Evolutionary conservation across 30 jellyfish, hydroid and myxozoan genomes (phyloP), one percentile per base, ranked within the genome.

Genomic region (Aurelia sp.): DNA sequence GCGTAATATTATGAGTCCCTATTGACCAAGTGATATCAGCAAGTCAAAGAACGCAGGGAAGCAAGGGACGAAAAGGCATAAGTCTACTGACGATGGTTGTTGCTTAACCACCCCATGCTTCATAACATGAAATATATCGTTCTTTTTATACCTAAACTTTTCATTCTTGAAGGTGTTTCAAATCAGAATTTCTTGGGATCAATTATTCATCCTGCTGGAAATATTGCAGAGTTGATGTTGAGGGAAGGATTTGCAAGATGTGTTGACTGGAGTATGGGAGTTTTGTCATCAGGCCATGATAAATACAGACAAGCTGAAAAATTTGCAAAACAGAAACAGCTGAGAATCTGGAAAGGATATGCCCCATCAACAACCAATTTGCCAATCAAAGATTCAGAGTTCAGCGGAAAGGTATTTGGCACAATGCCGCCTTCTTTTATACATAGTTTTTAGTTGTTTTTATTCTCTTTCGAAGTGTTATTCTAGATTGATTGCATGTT

Each of bases 211-310:
- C 98, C 98, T 3, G 98, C 98, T 47, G 98, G 98, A 55, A 92
- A 86, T 61, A 92, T 92, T 40, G 94, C 98, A 13, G 98, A 92
- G 62, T 55, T 92, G 80, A 90, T 92, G 85, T 66, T 92, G 76
- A 87, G 78, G 64, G 97, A 87, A 74, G 97, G 98, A 48, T 92
- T 87, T 92, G 97, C 98, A 38, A 76, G 90, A 40, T 87, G 98
- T 74, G 98, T 87, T 73, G 98, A 92, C 38, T 92, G 98, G 98
- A 86, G 97, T 33, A 92, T 91, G 98, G 98, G 98, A 27, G 93
- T 87, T 0, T 59, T 91, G 84, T 18, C 96, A 68, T 47, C 84
- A 30, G 98, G 96, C 15, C 98, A 91, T 73, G 96, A 91, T 13
- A 91, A 91, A 53, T 91, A 91, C 89, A 78, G 98, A 66, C 96